Base-by-base conservation (phyloP, 1,140 invertebrate genomes). In the Platyscapa corneri region DNA sequence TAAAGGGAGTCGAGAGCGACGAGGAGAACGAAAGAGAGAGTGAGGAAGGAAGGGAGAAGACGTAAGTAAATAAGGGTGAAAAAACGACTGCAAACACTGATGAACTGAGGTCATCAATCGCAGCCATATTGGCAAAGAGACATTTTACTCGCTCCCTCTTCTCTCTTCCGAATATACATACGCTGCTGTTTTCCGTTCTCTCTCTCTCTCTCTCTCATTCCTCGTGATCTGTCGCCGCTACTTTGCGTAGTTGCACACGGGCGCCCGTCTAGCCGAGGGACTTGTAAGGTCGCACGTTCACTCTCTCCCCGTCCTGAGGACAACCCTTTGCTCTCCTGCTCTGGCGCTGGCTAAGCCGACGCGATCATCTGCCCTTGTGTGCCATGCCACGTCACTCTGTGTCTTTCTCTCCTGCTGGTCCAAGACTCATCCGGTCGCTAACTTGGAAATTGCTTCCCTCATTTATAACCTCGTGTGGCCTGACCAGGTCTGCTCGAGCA, bases 391-490 rank as follows among this genome's bases (percentile, higher is more conserved):
- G 85, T 81, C 74, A 37, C 42, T 82, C 87, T 83, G 87, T 10
- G 42, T 32, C 75, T 20, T 42, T 74, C 37, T 39, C 37, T n/a
- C 3, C 46, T n/a, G 76, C 49, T 32, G 87, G 84, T 75, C 82
- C 87, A 83, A 74, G 82, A 85, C 89, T 90, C 90, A 89, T 90
- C 89, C 88, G 89, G 88, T 89, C 89, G 87, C 87, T 87, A 89
- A 89, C 89, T 90, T 91, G 90, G 90, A 91, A 91, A 91, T 91
- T 91, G 88, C 89, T 90, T 90, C 87, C 87, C 89, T 90, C 89
- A 88, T 90, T 90, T 89, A 90, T 90, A 90, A 90, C 88, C 87
- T 84, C 42, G 37, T 65, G 42, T 14, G 34, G 7, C 37, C 37
- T 14, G 37, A 74, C 20, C 37, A 74, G 70, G 37, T 75, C 5